Percentiles rank a stretch among this genome's conserved stretches.
Evolutionary conservation across 2,113 vertebrate genomes (phyloP).

Genomic region (Desmodus rotundus): DNA sequence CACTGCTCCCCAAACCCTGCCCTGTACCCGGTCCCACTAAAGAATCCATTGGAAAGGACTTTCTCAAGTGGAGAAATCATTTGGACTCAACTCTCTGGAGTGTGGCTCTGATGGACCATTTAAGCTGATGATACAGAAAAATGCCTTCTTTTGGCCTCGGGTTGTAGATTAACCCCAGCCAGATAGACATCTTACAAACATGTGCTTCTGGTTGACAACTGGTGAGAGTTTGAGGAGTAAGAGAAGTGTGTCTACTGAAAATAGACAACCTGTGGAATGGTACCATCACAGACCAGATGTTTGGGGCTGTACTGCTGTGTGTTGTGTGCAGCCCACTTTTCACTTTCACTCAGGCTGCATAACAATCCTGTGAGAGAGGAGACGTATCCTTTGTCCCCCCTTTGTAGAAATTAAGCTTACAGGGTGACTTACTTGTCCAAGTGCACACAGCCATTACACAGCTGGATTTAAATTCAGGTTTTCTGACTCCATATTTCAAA

Average conservation of each 20-base stretch:
- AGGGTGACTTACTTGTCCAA: background rate
- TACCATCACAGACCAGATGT: background rate
- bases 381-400: background rate
- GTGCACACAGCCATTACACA: background rate
- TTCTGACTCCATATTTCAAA: background rate
- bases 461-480: background rate
- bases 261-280: background rate
- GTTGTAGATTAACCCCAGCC: background rate
- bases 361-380: background rate
- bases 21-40: background rate
- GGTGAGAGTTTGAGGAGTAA: background rate
- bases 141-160: background rate
- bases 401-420: background rate
- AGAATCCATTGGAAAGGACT: background rate
- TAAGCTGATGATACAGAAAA: background rate
- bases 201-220: background rate
- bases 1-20: background rate
- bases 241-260: background rate
- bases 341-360: background rate
- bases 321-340: background rate
- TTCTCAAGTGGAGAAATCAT: background rate
- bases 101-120: background rate
- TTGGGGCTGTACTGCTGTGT: background rate
- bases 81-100: background rate
- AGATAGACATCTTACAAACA: background rate